Base-by-base conservation (phyloP, 2,113 vertebrate species). In the Sphaerodactylus townsendi region DNA sequence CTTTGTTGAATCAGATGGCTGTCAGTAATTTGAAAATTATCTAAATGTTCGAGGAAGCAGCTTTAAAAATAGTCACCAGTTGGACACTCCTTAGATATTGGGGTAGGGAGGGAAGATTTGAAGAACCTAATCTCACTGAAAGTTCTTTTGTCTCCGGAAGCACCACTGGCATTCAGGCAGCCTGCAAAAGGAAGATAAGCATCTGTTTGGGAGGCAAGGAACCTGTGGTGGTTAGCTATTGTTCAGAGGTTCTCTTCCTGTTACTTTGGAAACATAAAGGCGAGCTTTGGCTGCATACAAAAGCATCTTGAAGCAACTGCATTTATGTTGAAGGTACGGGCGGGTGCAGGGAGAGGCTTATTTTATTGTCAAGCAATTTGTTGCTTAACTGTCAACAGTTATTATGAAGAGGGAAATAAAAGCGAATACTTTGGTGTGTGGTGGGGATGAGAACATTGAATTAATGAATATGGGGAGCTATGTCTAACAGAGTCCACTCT, bases 101-200 rank as follows among this genome's bases (percentile, higher is more conserved):
- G 41, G 59, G n/a, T 30, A 50, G 48, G 79, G 46, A 65, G 64
- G 30, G 37, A 33, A 4, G 39, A 39, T 44, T 84, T 46, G n/a
- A 80, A 66, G 17, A 53, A 79, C 68, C 64, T 41, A 85, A 85
- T 75, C 35, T 75, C 19, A 74, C 84, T 85, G 56, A 75, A 56
- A 83, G n/a, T 48, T 68, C 46, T 50, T 13, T 25, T 62, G 48
- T 66, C 46, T 85, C 84, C 35, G 84, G 84, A 85, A 85, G 64
- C 30, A 10, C 39, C 62, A 75, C 28, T 74, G 72, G 59, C 59
- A 41, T 64, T 65, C 62, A 66, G 62, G 62, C 79, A 85, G 71
- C 37, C 84, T 81, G 84, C 59, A 39, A 75, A 10, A 68, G 59
- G 48, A 35, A 85, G 84, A 85, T 85, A 85, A 85, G 84, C 71